Conservation (phyloP, 2,888 invertebrate genomes). For the Stictocephala bisonia region DNA sequence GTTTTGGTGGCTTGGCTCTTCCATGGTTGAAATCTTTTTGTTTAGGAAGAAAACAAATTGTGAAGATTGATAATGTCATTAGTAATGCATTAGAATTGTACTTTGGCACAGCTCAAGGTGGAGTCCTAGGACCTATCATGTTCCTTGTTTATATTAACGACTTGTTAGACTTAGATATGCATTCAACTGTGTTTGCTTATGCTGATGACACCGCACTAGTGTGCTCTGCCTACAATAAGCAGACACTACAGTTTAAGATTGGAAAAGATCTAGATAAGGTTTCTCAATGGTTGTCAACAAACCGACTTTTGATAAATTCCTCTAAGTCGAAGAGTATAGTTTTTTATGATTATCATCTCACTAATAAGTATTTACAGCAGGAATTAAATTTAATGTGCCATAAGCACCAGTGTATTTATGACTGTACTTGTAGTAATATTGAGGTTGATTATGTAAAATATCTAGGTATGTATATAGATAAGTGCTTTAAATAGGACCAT, state of each 20-base stretch:
- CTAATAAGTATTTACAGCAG: neutral
- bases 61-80: neutral
- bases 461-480: neutral
- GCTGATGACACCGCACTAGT: neutral
- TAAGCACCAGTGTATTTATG: neutral
- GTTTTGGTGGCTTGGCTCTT: neutral
- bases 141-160: neutral
- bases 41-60: neutral
- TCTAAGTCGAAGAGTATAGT: neutral
- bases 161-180: neutral
- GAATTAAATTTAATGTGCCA: neutral
- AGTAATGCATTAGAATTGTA: constrained; percentile 5
- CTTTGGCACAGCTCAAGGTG: neutral
- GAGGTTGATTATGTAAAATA: constrained; percentile 7
- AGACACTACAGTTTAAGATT: neutral
- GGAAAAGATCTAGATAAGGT: neutral
- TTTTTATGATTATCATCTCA: neutral
- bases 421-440: neutral
- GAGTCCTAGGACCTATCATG: neutral
- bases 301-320: neutral
- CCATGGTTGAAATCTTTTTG: constrained; percentile 1
- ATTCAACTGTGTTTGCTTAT: neutral
- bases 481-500: neutral
- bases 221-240: neutral
- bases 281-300: neutral